Base-by-base conservation (phyloP, 2,797 vertebrate genomes). In the Corythornis leucogaster region DNA sequence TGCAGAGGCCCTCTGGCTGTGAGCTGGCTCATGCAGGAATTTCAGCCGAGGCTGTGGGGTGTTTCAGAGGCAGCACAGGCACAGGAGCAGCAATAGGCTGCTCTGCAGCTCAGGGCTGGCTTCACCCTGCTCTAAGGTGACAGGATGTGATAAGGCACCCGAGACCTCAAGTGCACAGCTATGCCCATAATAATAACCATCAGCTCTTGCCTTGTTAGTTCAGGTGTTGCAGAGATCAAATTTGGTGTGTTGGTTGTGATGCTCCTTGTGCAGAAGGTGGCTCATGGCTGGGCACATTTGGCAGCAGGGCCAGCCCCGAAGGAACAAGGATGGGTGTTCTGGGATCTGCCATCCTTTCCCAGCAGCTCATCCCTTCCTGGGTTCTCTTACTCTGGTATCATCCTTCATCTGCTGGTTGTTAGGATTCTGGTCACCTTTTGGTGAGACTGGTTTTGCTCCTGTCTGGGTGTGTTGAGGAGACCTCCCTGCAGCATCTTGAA, bases 11-110 rank as follows among this genome's bases (percentile, higher is more conserved):
- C 30, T 40, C 74, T 85, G 0, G 1, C 90, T 73, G 66, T 14
- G 43, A 82, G 55, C 55, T 7, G 4, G 35, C 69, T 71, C 2
- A 3, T 91, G 91, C 55, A 87, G 93, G 92, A 94, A 92, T 95
- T 87, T 82, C 0, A 0, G 76, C 82, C 50, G 69, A 71, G 69
- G 51, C 77, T 0, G 0, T 8, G 74, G 91, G 63, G 78, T 0
- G 2, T 83, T 0, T 1, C 73, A 45, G 70, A 76, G 59, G 53
- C 80, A 80, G 25, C 1, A 33, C 92, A 89, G 76, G 33, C 24
- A 11, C 0, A 0, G 9, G 58, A 80, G 21, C 18, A 54, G 46
- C 42, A 54, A 7, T 14, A 8, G 33, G 40, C 5, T 89, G 22
- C 66, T 82, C 79, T 22, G 57, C 6, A 2, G 38, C 26, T 54